phyloP scores from a whole-genome alignment of 2,113 vertebrate species.

The Empidonax traillii region DNA sequence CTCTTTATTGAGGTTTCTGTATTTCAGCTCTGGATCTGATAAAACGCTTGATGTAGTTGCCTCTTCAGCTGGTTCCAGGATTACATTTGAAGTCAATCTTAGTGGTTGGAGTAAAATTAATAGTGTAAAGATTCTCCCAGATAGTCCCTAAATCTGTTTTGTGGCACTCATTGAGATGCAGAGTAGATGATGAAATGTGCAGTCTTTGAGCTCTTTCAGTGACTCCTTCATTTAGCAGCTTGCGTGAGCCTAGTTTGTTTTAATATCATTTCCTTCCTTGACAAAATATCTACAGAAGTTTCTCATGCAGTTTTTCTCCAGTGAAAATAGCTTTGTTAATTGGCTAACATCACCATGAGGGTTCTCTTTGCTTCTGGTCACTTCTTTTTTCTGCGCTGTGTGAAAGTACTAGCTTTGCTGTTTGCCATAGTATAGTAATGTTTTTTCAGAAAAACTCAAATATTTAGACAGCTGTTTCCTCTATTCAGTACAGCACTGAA shows the following conservation, averaged over 20 bases:
- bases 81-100: background rate
- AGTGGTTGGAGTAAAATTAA: background rate
- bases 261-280: conserved; percentile 2
- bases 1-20: background rate
- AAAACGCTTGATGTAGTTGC: background rate
- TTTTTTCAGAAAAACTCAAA: conserved; percentile 57
- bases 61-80: background rate
- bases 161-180: background rate
- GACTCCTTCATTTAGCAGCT: background rate
- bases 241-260: background rate
- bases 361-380: conserved; percentile 6
- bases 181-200: background rate
- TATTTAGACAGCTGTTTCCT: conserved; percentile 77
- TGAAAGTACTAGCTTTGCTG: conserved; percentile 4
- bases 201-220: background rate
- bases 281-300: background rate
- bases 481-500: conserved; percentile 50
- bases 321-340: conserved; percentile 8
- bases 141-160: background rate
- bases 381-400: background rate
- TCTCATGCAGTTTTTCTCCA: background rate
- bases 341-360: background rate
- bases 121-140: background rate
- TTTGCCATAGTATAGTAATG: conserved; percentile 35
- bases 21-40: background rate